Conservation (phyloP, 2,113 vertebrate species). For the Leptocoma aspasia region DNA sequence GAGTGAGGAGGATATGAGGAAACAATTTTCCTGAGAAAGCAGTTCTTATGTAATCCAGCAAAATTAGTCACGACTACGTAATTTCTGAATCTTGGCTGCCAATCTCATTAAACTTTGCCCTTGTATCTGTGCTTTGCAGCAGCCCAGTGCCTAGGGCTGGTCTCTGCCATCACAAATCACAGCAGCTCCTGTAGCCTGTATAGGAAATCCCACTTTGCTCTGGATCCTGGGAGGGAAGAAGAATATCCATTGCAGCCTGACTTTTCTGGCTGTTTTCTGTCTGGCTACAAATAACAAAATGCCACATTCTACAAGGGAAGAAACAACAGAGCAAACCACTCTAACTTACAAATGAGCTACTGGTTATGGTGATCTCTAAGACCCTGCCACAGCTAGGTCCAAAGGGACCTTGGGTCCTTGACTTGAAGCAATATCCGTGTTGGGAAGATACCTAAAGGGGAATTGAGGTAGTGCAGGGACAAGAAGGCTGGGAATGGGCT, state of each 20-base stretch:
- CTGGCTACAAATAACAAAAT: neutral
- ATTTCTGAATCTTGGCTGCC: neutral
- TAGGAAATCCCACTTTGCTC: neutral
- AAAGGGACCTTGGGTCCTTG: neutral
- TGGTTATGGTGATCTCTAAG: neutral
- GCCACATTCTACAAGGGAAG: neutral
- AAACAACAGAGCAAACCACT: neutral
- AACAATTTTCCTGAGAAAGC: neutral
- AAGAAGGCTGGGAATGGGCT: neutral
- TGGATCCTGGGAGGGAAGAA: neutral
- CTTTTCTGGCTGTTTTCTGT: neutral
- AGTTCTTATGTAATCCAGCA: neutral
- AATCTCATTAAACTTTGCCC: neutral
- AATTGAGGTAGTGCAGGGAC: neutral
- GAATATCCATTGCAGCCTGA: neutral
- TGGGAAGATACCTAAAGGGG: neutral
- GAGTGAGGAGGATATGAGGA: neutral
- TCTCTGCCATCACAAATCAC: neutral
- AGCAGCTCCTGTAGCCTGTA: neutral
- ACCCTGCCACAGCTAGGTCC: neutral
- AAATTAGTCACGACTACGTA: neutral
- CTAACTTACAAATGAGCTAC: neutral
- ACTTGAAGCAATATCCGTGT: neutral
- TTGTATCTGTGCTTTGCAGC: neutral
- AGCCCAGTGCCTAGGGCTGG: neutral